Percentiles rank a stretch among this genome's conserved stretches.
These are phyloP conservation scores for Cliona cf. orientalis DNA, from an alignment of 37 sponge, comb jelly and placozoan genomes.

Conservation along the genomic window DNA sequence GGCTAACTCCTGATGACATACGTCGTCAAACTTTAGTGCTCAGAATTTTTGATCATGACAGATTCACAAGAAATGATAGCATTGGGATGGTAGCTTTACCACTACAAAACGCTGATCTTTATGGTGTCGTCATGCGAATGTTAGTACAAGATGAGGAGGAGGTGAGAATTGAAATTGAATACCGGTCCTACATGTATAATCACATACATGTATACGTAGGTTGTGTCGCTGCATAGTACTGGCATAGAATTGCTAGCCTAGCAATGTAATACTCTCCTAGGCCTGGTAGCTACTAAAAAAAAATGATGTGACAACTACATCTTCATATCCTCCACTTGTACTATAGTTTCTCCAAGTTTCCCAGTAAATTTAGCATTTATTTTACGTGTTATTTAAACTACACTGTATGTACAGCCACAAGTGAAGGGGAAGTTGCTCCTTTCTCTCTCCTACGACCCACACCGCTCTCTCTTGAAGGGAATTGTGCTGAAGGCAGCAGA, in stretches of 20 bases:
- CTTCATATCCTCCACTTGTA: no score
- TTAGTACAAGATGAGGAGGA: slow-evolving; percentile 5
- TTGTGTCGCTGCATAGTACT: no score
- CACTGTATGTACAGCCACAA: no score
- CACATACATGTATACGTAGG: slow-evolving; percentile 5
- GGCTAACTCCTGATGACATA: slow-evolving; percentile 38
- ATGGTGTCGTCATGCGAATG: slow-evolving; percentile 42
- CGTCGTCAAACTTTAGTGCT: slow-evolving; percentile 29
- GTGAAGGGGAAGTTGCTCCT: slow-evolving; percentile 44
- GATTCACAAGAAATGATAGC: slow-evolving; percentile 5
- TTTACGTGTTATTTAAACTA: no score
- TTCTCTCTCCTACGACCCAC: slow-evolving; percentile 35
- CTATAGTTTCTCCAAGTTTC: no score
- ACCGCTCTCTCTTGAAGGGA: slow-evolving; percentile 1
- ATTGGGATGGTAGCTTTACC: slow-evolving; percentile 43
- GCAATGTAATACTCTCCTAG: no score
- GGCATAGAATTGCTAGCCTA: no score
- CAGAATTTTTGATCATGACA: slow-evolving; percentile 29
- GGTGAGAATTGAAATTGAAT: background rate
- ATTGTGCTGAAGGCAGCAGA: slow-evolving; percentile 53
- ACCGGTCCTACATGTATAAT: background rate
- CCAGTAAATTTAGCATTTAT: no score
- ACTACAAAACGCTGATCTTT: slow-evolving; percentile 54
- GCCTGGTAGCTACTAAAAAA: no score
- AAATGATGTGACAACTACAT: no score